A percentile compares a stretch with the other conserved stretches of the same genome.
phyloP scores from a whole-genome alignment of 2,888 invertebrate species.

The Plebejus anna region DNA sequence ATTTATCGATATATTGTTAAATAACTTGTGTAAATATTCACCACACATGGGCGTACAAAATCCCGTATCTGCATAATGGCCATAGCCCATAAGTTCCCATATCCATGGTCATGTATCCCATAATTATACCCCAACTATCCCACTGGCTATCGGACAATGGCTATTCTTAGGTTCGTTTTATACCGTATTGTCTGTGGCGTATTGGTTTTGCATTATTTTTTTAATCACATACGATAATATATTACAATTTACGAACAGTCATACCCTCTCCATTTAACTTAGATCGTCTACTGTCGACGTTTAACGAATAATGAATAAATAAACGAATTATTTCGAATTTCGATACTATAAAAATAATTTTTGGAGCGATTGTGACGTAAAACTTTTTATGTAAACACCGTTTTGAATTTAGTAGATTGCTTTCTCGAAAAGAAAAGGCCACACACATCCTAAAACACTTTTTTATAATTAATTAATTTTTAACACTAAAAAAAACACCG shows the following conservation, averaged over 20 bases:
- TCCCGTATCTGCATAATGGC: slow-evolving; percentile 1
- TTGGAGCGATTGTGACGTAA: too few relatives aligned
- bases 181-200: not conserved
- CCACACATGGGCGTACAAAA: not conserved
- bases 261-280: too few relatives aligned
- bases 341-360: too few relatives aligned
- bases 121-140: slow-evolving; percentile 15
- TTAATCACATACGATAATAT: not conserved
- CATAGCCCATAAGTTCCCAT: not conserved
- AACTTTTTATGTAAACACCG: too few relatives aligned
- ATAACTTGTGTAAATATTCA: not conserved
- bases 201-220: not conserved
- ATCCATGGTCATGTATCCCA: not conserved
- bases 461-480: slow-evolving; percentile 9
- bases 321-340: too few relatives aligned
- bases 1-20: not conserved
- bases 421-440: not conserved
- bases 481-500: slow-evolving; percentile 19
- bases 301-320: not conserved
- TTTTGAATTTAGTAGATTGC: not conserved
- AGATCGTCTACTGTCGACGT: too few relatives aligned
- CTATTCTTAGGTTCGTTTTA: not conserved
- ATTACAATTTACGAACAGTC: not conserved
- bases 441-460: not conserved
- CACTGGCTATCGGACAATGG: slow-evolving; percentile 20